These are phyloP conservation scores for Clunio marinus DNA, from an alignment of 2,888 invertebrate species.

Conservation along the genomic window DNA sequence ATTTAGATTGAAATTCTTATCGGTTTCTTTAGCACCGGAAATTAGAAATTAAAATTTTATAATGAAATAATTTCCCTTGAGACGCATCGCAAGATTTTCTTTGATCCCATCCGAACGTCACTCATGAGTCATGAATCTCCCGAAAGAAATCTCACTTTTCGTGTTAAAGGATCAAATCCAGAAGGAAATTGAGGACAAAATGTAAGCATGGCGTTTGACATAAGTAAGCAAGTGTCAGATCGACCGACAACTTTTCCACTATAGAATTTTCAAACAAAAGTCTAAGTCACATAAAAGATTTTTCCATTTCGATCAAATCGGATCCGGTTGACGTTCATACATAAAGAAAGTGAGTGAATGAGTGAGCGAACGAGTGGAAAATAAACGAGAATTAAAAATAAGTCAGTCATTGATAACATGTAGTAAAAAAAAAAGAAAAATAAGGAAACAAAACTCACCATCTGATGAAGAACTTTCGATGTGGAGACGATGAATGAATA, in stretches of 20 bases:
- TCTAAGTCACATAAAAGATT: not conserved
- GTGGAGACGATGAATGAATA: not conserved
- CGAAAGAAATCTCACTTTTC: too few species aligned
- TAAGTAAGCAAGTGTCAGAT: not conserved
- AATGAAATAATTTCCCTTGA: too few species aligned
- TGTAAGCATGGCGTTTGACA: not conserved
- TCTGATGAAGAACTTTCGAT: not conserved
- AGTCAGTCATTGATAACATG: constrained; percentile 10
- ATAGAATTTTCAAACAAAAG: not conserved
- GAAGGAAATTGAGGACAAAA: constrained; percentile 7
- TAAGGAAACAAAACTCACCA: too few species aligned
- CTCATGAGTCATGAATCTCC: not conserved
- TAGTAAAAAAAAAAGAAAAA: not conserved
- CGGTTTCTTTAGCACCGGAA: too few species aligned
- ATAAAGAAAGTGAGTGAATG: too few species aligned
- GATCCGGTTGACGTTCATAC: constrained; percentile 8
- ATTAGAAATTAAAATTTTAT: too few species aligned
- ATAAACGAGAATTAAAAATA: constrained; percentile 2
- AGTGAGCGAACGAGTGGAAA: not conserved
- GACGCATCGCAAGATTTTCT: not conserved
- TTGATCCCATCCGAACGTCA: not conserved
- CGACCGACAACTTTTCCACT: not conserved
- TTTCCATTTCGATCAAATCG: not conserved
- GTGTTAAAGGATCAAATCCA: constrained; percentile 9
- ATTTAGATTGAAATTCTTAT: too few species aligned